Base-by-base conservation (phyloP, 2,888 invertebrate genomes). In the Dryobotodes eremita region DNA sequence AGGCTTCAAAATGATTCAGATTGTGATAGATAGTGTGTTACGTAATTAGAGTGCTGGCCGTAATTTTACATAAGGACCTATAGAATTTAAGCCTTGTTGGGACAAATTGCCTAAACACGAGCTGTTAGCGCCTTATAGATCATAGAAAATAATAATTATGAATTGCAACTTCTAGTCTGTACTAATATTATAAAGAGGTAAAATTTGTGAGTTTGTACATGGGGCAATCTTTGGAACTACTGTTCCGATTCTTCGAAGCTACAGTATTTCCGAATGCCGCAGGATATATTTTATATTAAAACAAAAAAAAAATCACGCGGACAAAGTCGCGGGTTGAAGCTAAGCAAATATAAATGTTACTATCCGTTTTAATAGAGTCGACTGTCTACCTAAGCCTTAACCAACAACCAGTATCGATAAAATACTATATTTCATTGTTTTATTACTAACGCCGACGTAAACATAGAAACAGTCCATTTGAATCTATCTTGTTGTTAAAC, bases 401-500 rank as follows among this genome's bases (percentile, higher is more conserved):
- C 26, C 15, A 48, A 26, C 26, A 59, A 69, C 26, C 61, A 57
- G 42, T 77, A 70, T 73, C 59, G 53, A 80, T 84, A 76, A 70
- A 75, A 77, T 50, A 42, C 61, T 13, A 72, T 57, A 80, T 36
- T 77, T 87, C 71, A 68, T 87, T 61, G 61, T 87, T 85, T 84
- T 84, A 87, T 84, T 66, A 73, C 85, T 64, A n/a, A 42, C 42
- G 48, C 48, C 36, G 77, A 80, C 84, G 65, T 80, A 72, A 83
- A 86, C 86, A 86, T 53, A 79, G 73, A 83, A 84, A 73, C 70
- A 76, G 65, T 75, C 76, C 66, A 79, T 79, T 85, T 71, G 71
- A 85, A 85, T 79, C 84, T 83, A 86, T 86, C 42, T 57, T n/a
- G 84, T 79, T 75, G 75, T 86, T 73, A 79, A 80, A 83, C 73